A percentile compares a stretch with the other conserved stretches of the same genome.
phyloP scores from a whole-genome alignment of 2,113 vertebrate species.

The Falco punctatus region DNA sequence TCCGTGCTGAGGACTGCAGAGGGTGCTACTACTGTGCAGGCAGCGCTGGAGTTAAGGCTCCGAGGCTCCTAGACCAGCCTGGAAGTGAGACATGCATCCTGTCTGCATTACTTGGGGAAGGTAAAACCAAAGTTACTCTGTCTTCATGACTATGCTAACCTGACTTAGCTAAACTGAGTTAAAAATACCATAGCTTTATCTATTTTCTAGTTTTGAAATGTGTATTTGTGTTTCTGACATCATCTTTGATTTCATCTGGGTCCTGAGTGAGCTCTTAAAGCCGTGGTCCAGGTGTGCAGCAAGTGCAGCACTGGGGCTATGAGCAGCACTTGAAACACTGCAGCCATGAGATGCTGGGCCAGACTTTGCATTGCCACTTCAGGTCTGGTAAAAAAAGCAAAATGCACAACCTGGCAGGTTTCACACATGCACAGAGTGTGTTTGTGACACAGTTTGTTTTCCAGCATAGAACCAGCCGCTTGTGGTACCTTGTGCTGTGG shows the following conservation, averaged over 20 bases:
- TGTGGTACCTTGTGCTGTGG: not conserved
- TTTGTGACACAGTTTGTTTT: not conserved
- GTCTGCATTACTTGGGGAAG: too few relatives aligned
- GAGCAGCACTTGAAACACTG: not conserved
- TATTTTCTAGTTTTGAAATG: not conserved
- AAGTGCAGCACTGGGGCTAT: not conserved
- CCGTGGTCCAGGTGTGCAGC: not conserved
- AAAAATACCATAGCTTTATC: not conserved
- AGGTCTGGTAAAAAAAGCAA: not conserved
- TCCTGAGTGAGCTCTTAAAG: not conserved
- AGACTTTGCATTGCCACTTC: not conserved
- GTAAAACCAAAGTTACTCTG: not conserved
- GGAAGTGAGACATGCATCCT: not conserved
- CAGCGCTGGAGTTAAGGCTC: not conserved
- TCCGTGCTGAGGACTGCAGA: not conserved
- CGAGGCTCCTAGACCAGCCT: not conserved
- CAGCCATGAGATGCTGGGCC: not conserved
- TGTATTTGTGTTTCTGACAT: not conserved
- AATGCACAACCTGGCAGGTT: not conserved
- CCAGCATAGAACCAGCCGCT: not conserved
- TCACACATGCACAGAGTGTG: not conserved
- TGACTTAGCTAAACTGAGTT: not conserved
- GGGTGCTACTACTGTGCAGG: not conserved
- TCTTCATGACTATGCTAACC: not conserved
- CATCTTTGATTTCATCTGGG: not conserved